Conservation (phyloP, 2,888 invertebrate species). For the Ypsolopha scabrella region DNA sequence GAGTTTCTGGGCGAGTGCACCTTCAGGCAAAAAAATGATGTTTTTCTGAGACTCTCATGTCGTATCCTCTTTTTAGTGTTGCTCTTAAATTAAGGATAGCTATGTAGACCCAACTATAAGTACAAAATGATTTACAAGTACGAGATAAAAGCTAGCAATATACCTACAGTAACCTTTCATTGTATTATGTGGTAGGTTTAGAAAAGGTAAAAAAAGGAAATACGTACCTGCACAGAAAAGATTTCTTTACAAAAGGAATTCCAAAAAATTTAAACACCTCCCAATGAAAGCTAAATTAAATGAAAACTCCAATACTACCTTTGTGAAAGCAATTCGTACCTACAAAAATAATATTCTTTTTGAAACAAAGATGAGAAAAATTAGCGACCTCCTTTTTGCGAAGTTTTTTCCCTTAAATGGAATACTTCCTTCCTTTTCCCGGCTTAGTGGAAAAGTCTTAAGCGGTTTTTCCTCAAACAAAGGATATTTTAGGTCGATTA, state of each 20-base stretch:
- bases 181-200: too few species aligned
- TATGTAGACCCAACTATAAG: too few species aligned
- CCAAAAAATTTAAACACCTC: not conserved
- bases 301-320: not conserved
- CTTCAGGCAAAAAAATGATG: too few species aligned
- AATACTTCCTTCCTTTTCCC: constrained; percentile 7
- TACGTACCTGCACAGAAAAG: not conserved
- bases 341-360: not conserved
- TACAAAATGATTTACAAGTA: too few species aligned
- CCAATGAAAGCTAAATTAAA: not conserved
- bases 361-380: not conserved
- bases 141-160: too few species aligned
- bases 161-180: too few species aligned
- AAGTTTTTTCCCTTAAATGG: constrained; percentile 11
- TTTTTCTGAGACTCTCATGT: too few species aligned
- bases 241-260: not conserved
- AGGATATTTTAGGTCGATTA: constrained; percentile 44
- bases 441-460: constrained; percentile 15
- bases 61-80: too few species aligned
- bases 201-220: too few species aligned
- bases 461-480: constrained; percentile 31
- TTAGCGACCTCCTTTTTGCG: not conserved
- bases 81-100: too few species aligned
- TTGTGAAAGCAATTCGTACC: not conserved
- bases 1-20: too few species aligned